Evolutionary conservation across 2,888 invertebrate genomes (phyloP), one percentile per base, ranked within the genome.

Genomic region (Cremastinae sp.): DNA sequence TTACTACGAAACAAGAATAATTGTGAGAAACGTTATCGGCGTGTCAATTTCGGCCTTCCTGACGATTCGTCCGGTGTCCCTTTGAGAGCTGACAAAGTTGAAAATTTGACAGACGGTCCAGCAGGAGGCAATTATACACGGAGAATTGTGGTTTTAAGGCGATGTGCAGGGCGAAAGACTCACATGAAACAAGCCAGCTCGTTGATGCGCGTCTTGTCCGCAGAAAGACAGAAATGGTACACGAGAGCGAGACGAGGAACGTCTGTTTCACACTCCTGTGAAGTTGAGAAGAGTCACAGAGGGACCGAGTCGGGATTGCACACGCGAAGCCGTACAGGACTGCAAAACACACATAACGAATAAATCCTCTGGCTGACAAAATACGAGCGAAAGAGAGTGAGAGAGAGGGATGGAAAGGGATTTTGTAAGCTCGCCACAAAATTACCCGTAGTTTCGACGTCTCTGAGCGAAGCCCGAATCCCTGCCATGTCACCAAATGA

Each of bases 211-310:
- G 35, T 10, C 55, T 14, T 14, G 53, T 62, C 56, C 69, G 70
- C 78, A 75, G 78, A 80, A 82, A 81, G 82, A 83, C 83, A 79
- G 79, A 81, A 81, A 28, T 5, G 28, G n/a, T n/a, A n/a, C n/a
- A 28, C 2, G 28, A 28, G 28, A 2, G 28, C 28, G 28, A 28
- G 28, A 28, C 28, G 28, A 83, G 82, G 74, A 69, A 61, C 78
- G 79, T 82, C 83, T 80, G 79, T 82, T 84, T 83, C 74, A 80
- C 82, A 82, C 82, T 82, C 76, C 75, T 79, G 74, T 81, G 78
- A 79, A 81, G 79, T 78, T 79, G 76, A 28, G 28, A 75, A 80
- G 78, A 80, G 80, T 79, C 81, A 70, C 61, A 65, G 55, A 69
- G 41, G 22, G 70, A 45, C 55, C 69, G 61, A 70, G 65, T 65